phyloP scores from a whole-genome alignment of 37 sponge, comb jelly and placozoan species.

The Cliona cf. orientalis region DNA sequence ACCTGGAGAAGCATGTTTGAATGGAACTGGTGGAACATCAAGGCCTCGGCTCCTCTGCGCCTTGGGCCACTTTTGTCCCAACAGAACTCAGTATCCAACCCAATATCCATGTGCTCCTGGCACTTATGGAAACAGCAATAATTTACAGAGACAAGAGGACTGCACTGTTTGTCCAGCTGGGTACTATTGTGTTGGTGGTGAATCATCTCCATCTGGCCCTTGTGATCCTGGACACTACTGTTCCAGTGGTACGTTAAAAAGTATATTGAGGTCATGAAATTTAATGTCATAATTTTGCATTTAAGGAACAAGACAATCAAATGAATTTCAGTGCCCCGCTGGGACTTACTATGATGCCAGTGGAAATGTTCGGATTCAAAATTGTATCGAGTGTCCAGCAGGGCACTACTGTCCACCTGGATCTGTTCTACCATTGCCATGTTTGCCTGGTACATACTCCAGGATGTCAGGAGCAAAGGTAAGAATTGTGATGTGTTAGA shows the following conservation, averaged over 20 bases:
- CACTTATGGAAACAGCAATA: neutral
- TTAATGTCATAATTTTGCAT: neutral
- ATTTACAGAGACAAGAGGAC: constrained; percentile 2
- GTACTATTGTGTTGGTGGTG: neutral
- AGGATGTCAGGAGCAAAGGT: neutral
- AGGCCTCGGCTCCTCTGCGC: neutral
- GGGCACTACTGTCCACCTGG: constrained; percentile 1
- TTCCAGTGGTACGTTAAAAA: neutral
- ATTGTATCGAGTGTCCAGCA: constrained; percentile 8
- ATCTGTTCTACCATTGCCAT: neutral
- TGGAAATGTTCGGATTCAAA: constrained; percentile 6
- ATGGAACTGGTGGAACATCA: neutral
- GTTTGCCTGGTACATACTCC: neutral
- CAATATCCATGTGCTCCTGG: constrained; percentile 12
- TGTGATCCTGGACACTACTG: constrained; percentile 4
- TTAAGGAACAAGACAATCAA: neutral
- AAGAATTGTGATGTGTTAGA: too few relatives aligned
- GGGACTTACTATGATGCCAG: constrained; percentile 2
- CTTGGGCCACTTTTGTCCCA: constrained; percentile 3
- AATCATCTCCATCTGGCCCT: neutral
- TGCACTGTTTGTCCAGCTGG: constrained; percentile 2
- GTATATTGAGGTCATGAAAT: neutral
- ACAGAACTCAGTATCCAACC: neutral
- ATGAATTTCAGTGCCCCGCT: neutral
- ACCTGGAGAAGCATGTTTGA: constrained; percentile 1